phyloP scores from a whole-genome alignment of 2,113 vertebrate species.

The Hemicordylus capensis region DNA sequence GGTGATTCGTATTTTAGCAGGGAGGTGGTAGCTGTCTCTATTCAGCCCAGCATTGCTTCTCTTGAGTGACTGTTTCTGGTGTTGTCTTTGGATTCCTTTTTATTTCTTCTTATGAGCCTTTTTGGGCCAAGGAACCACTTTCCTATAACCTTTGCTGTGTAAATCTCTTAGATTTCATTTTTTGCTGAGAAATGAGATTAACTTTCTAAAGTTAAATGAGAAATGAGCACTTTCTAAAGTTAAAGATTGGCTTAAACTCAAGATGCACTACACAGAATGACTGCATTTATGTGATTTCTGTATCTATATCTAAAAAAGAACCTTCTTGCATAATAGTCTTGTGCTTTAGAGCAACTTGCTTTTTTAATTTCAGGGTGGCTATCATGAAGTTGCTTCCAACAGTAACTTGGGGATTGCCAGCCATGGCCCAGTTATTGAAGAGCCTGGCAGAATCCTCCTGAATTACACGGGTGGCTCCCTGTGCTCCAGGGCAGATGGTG shows the following conservation, averaged over 20 bases:
- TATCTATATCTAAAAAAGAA: neutral
- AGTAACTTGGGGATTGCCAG: conserved; percentile 88
- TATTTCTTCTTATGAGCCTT: too few species aligned
- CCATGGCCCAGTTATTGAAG: conserved; percentile 81
- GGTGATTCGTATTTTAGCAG: too few species aligned
- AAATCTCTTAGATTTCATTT: too few species aligned
- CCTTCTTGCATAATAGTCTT: neutral
- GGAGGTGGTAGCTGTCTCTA: too few species aligned
- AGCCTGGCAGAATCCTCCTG: conserved; percentile 80
- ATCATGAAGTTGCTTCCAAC: conserved; percentile 80
- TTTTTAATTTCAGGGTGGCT: conserved; percentile 65
- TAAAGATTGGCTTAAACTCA: neutral
- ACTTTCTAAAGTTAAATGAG: too few species aligned
- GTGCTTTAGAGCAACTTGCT: neutral
- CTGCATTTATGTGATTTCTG: neutral
- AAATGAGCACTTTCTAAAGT: too few species aligned
- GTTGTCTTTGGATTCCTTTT: too few species aligned
- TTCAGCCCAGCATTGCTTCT: too few species aligned
- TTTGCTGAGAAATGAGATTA: too few species aligned
- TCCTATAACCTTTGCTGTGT: too few species aligned
- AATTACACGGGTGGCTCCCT: conserved; percentile 86
- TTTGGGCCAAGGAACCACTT: too few species aligned
- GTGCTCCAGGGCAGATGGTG: conserved; percentile 77
- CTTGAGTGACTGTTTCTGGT: too few species aligned
- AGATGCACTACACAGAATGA: neutral